Base-by-base conservation (phyloP, 2,888 invertebrate species). In the Frankliniella intonsa region DNA sequence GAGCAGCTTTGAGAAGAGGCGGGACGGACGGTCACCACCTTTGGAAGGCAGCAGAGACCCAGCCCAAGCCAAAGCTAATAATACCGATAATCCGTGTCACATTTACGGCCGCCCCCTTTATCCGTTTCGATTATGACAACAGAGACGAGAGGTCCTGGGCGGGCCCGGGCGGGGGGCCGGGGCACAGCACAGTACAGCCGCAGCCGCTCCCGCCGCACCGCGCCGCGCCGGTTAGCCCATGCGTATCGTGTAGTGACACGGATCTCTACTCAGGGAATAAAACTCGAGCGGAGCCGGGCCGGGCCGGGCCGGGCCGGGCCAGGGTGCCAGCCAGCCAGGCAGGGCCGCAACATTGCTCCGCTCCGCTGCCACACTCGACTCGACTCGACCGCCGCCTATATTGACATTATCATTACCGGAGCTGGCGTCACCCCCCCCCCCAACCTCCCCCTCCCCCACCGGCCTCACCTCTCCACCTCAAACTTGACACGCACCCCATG, bases 221-320 rank as follows among this genome's bases (percentile, higher is more conserved):
- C 11, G 11, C 69, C 69, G 69, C 11, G 55, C 17, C 55, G 55
- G 55, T 14, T 55, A 55, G 55, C 55, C 55, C 17, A 76, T 12
- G 22, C 69, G 69, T 76, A 76, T 76, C 69, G 69, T 76, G 69
- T 76, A 76, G 69, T 76, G 69, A 76, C 69, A 76, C 69, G 69
- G 69, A 76, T 76, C 69, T 76, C 69, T 76, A 76, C 69, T 76
- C 69, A 76, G 69, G 69, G 69, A 76, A 76, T 76, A 76, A 76
- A 76, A 76, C 69, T 76, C 25, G 22, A 76, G 38, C 38, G 38
- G 38, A 38, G 38, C 38, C 3, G 38, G 5, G 38, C 38, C 38
- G 3, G 2, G 38, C 38, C 38, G 3, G 2, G 38, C 38, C 38
- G 3, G 2, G 38, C 38, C 38, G 3, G 3, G 38, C 38, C 38